phyloP scores from a whole-genome alignment of 2,888 invertebrate species.

The Mythimna albipuncta region DNA sequence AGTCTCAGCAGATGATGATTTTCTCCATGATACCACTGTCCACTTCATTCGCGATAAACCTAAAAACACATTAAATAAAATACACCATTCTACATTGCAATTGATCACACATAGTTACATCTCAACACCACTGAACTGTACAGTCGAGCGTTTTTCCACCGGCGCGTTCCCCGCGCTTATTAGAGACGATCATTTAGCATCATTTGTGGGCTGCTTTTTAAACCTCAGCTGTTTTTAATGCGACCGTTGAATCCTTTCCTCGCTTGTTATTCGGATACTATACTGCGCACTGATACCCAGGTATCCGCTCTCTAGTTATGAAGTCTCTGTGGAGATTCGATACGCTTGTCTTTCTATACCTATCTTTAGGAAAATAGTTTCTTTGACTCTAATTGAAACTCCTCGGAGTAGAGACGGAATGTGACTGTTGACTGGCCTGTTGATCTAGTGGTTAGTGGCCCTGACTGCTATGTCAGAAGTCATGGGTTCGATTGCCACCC shows the following conservation, averaged over 20 bases:
- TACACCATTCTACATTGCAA: not conserved
- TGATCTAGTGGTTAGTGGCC: no score
- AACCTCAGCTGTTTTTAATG: slow-evolving; percentile 88
- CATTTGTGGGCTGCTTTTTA: slow-evolving; percentile 87
- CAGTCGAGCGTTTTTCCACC: slow-evolving; percentile 42
- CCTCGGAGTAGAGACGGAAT: not conserved
- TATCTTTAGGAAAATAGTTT: slow-evolving; percentile 44
- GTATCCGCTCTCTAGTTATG: slow-evolving; percentile 65
- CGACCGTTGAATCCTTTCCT: slow-evolving; percentile 83
- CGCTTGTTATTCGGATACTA: slow-evolving; percentile 84
- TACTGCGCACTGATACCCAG: slow-evolving; percentile 76
- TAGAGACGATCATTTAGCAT: slow-evolving; percentile 83
- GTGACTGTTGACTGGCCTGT: not conserved
- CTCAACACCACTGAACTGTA: not conserved
- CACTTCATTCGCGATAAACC: not conserved
- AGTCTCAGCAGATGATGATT: not conserved
- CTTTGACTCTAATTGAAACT: slow-evolving; percentile 42
- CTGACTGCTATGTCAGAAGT: no score
- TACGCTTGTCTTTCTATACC: slow-evolving; percentile 52
- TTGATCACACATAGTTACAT: not conserved
- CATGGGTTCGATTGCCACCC: no score
- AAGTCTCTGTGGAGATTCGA: slow-evolving; percentile 61
- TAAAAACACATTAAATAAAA: not conserved
- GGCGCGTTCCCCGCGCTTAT: slow-evolving; percentile 72
- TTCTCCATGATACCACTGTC: not conserved